These are phyloP conservation scores for Anolis apletophallus DNA, from an alignment of 2,797 vertebrate species.

Conservation along the genomic window DNA sequence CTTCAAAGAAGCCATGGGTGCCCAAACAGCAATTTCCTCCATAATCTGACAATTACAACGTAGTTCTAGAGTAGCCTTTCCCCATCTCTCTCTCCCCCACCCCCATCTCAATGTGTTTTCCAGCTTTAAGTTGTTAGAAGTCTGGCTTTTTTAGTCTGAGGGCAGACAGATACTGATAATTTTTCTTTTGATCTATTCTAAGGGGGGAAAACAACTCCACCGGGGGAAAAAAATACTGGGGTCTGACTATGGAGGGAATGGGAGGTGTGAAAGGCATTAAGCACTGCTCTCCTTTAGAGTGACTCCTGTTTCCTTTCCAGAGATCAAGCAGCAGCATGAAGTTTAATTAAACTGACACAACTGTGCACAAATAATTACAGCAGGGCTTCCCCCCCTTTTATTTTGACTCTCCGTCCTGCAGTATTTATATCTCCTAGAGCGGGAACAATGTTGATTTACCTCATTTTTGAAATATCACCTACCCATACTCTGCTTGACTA, in stretches of 20 bases:
- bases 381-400: conserved; percentile 40
- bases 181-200: conserved; percentile 80
- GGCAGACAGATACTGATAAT: conserved; percentile 81
- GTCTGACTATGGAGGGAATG: conserved; percentile 69
- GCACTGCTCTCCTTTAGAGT: conserved; percentile 58
- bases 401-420: conserved; percentile 70
- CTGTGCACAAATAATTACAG: conserved; percentile 59
- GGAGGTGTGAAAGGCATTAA: conserved; percentile 70
- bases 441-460: neutral
- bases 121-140: conserved; percentile 76
- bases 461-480: no score
- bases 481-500: no score
- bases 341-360: conserved; percentile 17
- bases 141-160: conserved; percentile 73
- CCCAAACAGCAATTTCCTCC: conserved; percentile 59
- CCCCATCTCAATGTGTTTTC: conserved; percentile 57
- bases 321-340: conserved; percentile 2
- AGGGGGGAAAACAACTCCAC: conserved; percentile 66
- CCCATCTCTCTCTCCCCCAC: conserved; percentile 38
- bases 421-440: conserved; percentile 40
- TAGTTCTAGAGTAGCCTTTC: conserved; percentile 36
- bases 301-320: conserved; percentile 62
- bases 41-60: conserved; percentile 57
- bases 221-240: conserved; percentile 40
- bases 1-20: conserved; percentile 56